Evolutionary conservation across 2,888 invertebrate genomes (phyloP).

Genomic region (Leucophenga montana): DNA sequence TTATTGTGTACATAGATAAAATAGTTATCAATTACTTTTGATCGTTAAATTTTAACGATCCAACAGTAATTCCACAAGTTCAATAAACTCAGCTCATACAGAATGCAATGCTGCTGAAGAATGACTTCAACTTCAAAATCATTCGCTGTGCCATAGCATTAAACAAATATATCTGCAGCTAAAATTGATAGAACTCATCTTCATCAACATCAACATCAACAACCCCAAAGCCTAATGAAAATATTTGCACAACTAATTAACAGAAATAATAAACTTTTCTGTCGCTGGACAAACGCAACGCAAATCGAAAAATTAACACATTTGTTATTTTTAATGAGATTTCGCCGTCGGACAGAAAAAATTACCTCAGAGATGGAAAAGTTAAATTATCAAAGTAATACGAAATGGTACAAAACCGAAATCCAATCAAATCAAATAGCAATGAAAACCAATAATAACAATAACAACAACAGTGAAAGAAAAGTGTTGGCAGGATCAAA

Average conservation of each 20-base stretch:
- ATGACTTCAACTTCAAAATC: neutral
- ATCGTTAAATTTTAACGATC: no score
- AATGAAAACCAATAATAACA: slow-evolving; percentile 14
- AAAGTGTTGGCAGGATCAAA: neutral
- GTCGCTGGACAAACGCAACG: slow-evolving; percentile 14
- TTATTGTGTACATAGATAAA: no score
- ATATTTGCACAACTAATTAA: slow-evolving; percentile 49
- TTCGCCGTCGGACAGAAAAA: neutral
- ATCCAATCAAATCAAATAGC: slow-evolving; percentile 48
- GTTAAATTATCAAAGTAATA: slow-evolving; percentile 31
- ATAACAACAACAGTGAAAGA: neutral
- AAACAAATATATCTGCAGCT: no score
- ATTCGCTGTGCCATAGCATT: no score
- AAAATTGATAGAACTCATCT: no score
- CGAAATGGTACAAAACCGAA: slow-evolving; percentile 37
- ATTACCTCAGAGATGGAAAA: slow-evolving; percentile 27
- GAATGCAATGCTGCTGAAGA: slow-evolving; percentile 6
- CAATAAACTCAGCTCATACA: neutral
- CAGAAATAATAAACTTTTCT: slow-evolving; percentile 27
- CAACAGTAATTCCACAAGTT: no score
- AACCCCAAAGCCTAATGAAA: slow-evolving; percentile 33
- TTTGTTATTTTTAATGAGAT: slow-evolving; percentile 24
- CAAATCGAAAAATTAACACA: slow-evolving; percentile 42
- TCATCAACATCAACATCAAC: slow-evolving; percentile 69
- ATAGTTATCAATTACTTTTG: no score